A percentile compares a stretch with the other conserved stretches of the same genome.
These are phyloP conservation scores for Corythaixoides concolor DNA, from an alignment of 2,113 vertebrate genomes.

Conservation along the genomic window DNA sequence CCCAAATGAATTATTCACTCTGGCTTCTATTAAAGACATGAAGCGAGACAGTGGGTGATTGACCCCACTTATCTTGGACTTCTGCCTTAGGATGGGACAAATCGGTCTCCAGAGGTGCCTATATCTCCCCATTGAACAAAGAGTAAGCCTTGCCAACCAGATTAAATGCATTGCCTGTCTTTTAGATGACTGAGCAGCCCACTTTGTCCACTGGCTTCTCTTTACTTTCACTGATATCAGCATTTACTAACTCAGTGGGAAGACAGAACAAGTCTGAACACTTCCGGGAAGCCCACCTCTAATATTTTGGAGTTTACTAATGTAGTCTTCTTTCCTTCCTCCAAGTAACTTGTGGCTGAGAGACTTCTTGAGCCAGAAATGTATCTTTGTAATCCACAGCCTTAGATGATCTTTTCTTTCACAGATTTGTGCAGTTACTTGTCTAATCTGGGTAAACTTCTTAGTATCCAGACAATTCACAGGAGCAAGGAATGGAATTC, in stretches of 20 bases:
- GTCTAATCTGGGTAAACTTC: background rate
- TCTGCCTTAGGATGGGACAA: background rate
- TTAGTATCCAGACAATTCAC: background rate
- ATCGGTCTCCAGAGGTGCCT: background rate
- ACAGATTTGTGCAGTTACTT: background rate
- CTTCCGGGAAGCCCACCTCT: background rate
- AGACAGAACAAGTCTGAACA: background rate
- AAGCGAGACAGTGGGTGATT: slow-evolving; percentile 16
- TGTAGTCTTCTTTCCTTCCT: background rate
- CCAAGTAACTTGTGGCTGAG: background rate
- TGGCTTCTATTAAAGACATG: slow-evolving; percentile 15
- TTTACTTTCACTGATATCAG: background rate
- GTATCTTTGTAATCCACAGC: background rate
- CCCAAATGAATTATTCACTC: slow-evolving; percentile 55
- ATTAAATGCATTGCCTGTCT: background rate
- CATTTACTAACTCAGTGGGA: background rate
- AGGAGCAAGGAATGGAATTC: background rate
- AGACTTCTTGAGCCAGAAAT: background rate
- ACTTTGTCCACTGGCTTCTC: background rate
- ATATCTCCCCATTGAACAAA: background rate
- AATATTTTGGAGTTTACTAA: background rate
- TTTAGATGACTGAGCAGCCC: background rate
- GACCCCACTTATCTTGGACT: slow-evolving; percentile 33
- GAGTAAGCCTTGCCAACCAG: background rate
- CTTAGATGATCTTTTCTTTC: background rate